phyloP scores from a whole-genome alignment of 2,888 invertebrate genomes.

The Tiphia femorata region DNA sequence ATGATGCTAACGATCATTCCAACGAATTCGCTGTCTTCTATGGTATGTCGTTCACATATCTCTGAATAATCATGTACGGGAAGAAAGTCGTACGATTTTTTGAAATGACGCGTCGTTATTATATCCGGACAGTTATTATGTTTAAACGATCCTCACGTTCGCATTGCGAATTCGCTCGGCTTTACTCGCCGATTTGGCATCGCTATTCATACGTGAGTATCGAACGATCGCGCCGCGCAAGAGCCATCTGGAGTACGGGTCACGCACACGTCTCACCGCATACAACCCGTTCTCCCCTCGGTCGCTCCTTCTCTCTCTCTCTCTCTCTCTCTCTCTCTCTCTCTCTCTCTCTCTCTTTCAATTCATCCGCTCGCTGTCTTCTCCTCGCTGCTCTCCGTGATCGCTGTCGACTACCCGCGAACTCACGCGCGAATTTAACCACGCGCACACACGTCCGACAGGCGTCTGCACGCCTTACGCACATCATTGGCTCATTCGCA shows the following conservation, averaged over 20 bases:
- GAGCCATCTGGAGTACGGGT: constrained; percentile 19
- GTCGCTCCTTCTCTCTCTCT: background rate
- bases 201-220: constrained; percentile 36
- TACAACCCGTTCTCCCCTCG: no score
- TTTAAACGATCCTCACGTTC: constrained; percentile 40
- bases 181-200: constrained; percentile 30
- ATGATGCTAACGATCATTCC: no score
- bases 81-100: no score
- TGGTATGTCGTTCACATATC: no score
- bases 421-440: background rate
- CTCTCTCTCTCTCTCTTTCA: no score
- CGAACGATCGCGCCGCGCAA: constrained; percentile 22
- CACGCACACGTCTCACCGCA: background rate
- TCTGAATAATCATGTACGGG: no score
- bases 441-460: background rate
- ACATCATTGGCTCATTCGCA: constrained; percentile 1
- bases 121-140: constrained; percentile 32
- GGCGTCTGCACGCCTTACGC: background rate
- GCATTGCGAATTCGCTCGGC: constrained; percentile 30
- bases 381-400: no score
- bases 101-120: no score
- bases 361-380: no score
- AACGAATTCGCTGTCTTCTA: no score
- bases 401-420: no score
- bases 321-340: no score